Evolutionary conservation across 2,888 invertebrate species (phyloP).

Genomic region (Cephus nigrinus): DNA sequence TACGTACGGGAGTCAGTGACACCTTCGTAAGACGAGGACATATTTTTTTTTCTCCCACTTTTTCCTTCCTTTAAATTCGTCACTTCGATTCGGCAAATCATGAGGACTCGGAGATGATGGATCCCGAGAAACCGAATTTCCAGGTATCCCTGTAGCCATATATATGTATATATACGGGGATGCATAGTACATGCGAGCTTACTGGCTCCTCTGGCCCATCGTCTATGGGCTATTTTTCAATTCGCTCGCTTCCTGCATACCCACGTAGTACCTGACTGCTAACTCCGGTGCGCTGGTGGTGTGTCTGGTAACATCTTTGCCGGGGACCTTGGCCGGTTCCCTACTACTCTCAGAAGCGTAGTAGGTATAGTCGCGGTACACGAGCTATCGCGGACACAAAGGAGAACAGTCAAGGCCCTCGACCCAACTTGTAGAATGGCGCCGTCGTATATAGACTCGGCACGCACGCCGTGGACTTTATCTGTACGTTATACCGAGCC

Average conservation of each 20-base stretch:
- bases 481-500: conserved; percentile 28
- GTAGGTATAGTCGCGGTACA: background rate
- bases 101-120: background rate
- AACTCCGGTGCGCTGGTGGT: background rate
- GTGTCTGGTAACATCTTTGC: background rate
- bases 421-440: conserved; percentile 12
- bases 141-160: background rate
- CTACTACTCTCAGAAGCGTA: background rate
- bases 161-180: no score
- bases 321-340: conserved; percentile 10
- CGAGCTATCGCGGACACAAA: conserved; percentile 19
- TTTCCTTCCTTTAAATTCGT: background rate
- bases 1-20: conserved; percentile 66
- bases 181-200: no score
- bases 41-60: conserved; percentile 24
- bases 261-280: background rate
- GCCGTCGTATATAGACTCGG: background rate
- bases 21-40: conserved; percentile 52
- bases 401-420: conserved; percentile 19
- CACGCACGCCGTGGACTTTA: background rate
- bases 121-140: background rate
- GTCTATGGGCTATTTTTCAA: background rate
- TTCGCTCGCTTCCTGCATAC: background rate
- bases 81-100: background rate
- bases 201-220: background rate